phyloP scores from a whole-genome alignment of 2,113 vertebrate species.

The Myxocyprinus asiaticus region DNA sequence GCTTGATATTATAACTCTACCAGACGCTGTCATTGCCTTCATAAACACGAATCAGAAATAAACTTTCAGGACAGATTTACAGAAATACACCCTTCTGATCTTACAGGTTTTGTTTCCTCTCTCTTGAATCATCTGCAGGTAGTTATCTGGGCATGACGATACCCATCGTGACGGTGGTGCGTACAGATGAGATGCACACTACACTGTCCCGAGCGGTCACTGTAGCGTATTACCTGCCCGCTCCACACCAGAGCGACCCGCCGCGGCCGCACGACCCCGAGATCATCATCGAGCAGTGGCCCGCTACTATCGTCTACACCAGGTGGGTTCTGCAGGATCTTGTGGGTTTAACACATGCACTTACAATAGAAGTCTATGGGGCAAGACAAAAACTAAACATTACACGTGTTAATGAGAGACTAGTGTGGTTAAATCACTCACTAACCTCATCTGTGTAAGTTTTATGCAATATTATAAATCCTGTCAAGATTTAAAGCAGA shows the following conservation, averaged over 20 bases:
- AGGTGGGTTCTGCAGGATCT: constrained; percentile 72
- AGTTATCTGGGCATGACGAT: constrained; percentile 84
- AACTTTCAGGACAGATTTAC: no score
- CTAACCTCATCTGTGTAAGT: no score
- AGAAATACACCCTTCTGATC: neutral
- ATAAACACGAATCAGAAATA: neutral
- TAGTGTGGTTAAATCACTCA: no score
- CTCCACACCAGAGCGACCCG: constrained; percentile 76
- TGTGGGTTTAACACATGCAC: no score
- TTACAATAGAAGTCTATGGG: no score
- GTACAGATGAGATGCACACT: constrained; percentile 70
- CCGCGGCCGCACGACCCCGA: constrained; percentile 77
- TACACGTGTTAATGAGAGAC: no score
- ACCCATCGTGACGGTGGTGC: constrained; percentile 84
- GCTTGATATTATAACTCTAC: no score
- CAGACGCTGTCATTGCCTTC: neutral
- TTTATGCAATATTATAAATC: no score
- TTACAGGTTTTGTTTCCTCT: neutral
- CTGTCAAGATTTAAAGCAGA: no score
- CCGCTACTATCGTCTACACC: constrained; percentile 76
- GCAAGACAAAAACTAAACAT: no score
- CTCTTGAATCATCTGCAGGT: constrained; percentile 52
- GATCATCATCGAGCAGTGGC: constrained; percentile 84
- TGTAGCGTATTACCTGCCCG: constrained; percentile 82
- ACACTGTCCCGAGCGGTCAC: constrained; percentile 73